Evolutionary conservation across 2,113 vertebrate genomes (phyloP), one percentile per base, ranked within the genome.

Genomic region (Petrocephalus zakoni): DNA sequence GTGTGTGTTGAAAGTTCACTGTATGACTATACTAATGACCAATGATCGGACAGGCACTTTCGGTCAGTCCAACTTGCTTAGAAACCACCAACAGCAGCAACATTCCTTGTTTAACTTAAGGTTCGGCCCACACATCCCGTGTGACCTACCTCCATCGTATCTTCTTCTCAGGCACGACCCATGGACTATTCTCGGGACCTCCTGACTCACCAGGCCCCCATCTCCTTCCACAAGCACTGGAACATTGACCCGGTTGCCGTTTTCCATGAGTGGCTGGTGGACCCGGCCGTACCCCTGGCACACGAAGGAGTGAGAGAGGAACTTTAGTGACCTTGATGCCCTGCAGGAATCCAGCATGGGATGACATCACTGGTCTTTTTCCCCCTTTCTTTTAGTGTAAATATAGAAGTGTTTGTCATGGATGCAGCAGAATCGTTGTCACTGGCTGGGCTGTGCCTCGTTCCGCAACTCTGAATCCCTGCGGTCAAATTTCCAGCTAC

Each of bases 191-290:
- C 97, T 0, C 93, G 95, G 89, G 94, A 92, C 42, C 93, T 96
- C 87, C 93, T 97, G 90, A 93, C 96, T 87, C 93, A 95, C 90
- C 96, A 97, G 61, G 94, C 95, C 42, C 96, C 97, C 47, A 89
- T 99, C 75, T 99, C 97, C 0, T 99, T 99, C 92, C 98, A 99
- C 94, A 99, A 99, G 90, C 97, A 99, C 92, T 99, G 98, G 97
- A 98, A 97, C 92, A 94, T 96, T 0, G 95, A 99, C 90, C 98
- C 98, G 0, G 92, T 98, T 83, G 92, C 95, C 25, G 94, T 97
- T 0, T 99, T 97, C 93, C 93, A 94, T 89, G 94, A 92, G 0
- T 98, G 97, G 97, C 92, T 99, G 91, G 93, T 95, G 89, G 94
- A 96, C 47, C 2, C 87, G 15, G 84, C 52, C 4, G 37, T 92